Evolutionary conservation across 1,140 invertebrate genomes (phyloP), one percentile per base, ranked within the genome.

Genomic region (Hypsibius dujardini): DNA sequence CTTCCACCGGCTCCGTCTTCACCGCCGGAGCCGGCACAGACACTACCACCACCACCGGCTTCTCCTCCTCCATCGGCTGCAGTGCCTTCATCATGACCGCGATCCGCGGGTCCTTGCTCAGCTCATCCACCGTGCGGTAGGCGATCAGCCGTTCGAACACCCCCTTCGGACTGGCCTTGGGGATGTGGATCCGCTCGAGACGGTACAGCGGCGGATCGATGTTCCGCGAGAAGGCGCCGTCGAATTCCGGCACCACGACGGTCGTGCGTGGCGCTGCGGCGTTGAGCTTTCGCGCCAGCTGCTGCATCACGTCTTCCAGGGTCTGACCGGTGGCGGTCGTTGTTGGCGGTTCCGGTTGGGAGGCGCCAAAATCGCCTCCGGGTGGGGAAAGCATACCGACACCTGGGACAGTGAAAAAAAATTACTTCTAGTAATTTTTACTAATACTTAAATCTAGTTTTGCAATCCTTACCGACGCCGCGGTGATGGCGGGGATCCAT

Each of bases 151-250:
- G 62, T 3, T 15, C 3, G 42, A 15, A 67, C 62, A 67, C 50
- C n/a, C n/a, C 50, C 50, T 56, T 56, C 50, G n/a, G 7, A n/a
- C n/a, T 56, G 62, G 62, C 12, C 12, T 12, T 12, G 45, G 12
- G 42, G 12, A 42, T 67, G 12, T 15, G 12, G 12, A 67, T 15
- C 12, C 3, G 62, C 42, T 67, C 62, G 12, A 67, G 42, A 7
- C 62, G 62, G 62, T 67, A 67, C 62, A 67, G 7, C 3, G 62
- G 62, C 42, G 62, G 62, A 12, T 67, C 62, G 42, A 42, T 12
- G 62, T 67, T 67, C 42, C 45, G 12, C 12, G 12, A 12, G 3
- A 67, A 42, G 12, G 62, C 12, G 3, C 62, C 62, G 12, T 67
- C 62, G 3, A 67, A 7, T 45, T 67, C 62, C 42, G 62, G 62